Evolutionary conservation across 2,888 invertebrate species (phyloP), one percentile per base, ranked within the genome.

Genomic region (Embidobia sp.): DNA sequence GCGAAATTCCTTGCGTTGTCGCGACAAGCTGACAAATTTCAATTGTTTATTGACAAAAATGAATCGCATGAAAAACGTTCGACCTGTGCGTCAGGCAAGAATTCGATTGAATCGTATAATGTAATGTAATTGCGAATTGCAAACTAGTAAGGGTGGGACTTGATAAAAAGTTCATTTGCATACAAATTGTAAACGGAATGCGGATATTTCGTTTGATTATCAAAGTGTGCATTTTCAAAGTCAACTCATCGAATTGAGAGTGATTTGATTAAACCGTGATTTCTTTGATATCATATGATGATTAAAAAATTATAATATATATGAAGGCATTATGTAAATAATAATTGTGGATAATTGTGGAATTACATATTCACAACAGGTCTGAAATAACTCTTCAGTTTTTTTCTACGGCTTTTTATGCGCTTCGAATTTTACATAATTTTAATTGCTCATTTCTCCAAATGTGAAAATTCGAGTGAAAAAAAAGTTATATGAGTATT

Each of bases 81-180:
- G 33, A 8, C 19, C 7, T 3, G 16, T 22, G 19, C 10, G 29
- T 51, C 33, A 8, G 10, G 31, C 5, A 8, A 18, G 4, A 22
- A 7, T 4, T 3, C 29, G 42, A 29, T 29, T 42, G 29, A 16
- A 18, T 29, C 29, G 55, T 55, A 29, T 40, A 16, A 42, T 42
- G 19, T 42, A 29, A 29, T 42, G 27, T 55, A 42, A 33, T 37
- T 26, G 15, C 6, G 8, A 35, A 18, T 19, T 3, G 40, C 40
- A 40, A 40, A 40, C 1, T 40, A 3, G 13, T 1, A 18, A n/a
- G 16, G 31, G 22, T 6, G 31, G 19, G 0, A 16, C 37, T 18
- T 42, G n/a, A n/a, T n/a, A 59, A 63, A 63, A 63, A 59, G 2
- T 49, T 26, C 3, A 64, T 64, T 64, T 64, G 51, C 64, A 64